These are phyloP conservation scores for Temnothorax nylanderi DNA, from an alignment of 1,140 invertebrate genomes.

Conservation along the genomic window DNA sequence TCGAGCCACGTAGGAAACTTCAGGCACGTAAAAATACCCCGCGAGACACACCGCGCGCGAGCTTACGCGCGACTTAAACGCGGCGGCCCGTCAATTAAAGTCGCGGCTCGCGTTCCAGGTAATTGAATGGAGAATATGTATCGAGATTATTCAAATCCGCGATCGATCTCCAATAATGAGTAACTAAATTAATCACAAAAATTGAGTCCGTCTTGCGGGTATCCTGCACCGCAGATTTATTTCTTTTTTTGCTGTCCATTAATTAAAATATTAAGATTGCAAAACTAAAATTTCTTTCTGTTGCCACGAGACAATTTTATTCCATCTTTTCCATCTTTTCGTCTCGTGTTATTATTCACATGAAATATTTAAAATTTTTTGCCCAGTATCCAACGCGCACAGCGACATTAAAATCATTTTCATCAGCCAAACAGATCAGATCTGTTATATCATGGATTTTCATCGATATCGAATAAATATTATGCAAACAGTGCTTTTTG, in stretches of 20 bases:
- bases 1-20: constrained; percentile 47
- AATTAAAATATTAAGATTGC: constrained; percentile 25
- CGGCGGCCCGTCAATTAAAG: constrained; percentile 30
- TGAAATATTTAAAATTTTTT: constrained; percentile 14
- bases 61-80: constrained; percentile 25
- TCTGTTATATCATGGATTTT: constrained; percentile 21
- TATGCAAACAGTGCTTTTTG: constrained; percentile 22
- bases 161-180: constrained; percentile 39
- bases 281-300: background rate
- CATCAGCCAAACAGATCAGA: background rate
- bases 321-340: background rate
- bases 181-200: constrained; percentile 32
- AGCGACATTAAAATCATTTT: constrained; percentile 12
- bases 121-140: constrained; percentile 31
- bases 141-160: constrained; percentile 51
- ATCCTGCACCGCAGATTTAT: background rate
- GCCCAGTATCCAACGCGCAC: background rate
- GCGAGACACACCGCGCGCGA: background rate
- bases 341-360: background rate
- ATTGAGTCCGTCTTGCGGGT: background rate
- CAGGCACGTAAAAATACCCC: constrained; percentile 44
- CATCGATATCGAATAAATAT: constrained; percentile 45
- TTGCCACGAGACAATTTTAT: background rate
- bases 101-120: background rate
- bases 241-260: background rate